These are phyloP conservation scores for Miniopterus natalensis DNA, from an alignment of 2,113 vertebrate genomes.

Conservation along the genomic window DNA sequence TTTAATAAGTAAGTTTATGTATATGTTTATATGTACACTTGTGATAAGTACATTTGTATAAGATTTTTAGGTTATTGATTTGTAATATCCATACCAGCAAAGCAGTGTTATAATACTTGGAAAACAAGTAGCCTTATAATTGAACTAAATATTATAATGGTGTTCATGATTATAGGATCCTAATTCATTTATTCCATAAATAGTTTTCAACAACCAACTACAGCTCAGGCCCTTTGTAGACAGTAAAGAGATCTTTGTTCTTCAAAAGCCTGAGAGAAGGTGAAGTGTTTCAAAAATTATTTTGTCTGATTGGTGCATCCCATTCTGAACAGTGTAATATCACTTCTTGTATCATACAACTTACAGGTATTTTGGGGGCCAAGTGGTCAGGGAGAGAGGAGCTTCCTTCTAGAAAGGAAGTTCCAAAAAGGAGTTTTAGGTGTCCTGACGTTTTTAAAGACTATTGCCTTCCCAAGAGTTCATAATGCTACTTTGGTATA, in stretches of 20 bases:
- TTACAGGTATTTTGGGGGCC: not conserved
- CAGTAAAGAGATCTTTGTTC: not conserved
- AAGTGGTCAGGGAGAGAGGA: not conserved
- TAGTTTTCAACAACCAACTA: not conserved
- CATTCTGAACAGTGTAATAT: not conserved
- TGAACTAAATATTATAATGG: constrained; percentile 28
- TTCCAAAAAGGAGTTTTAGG: not conserved
- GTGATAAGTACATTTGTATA: not conserved
- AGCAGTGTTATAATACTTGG: constrained; percentile 2
- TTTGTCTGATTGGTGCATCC: not conserved
- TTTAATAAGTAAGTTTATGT: constrained; percentile 28
- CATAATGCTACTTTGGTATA: not conserved
- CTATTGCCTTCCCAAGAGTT: not conserved
- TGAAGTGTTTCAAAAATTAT: not conserved
- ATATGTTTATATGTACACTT: not conserved
- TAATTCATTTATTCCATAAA: constrained; percentile 29
- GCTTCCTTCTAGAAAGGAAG: not conserved
- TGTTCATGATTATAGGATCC: constrained; percentile 6
- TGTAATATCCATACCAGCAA: not conserved
- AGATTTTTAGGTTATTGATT: constrained; percentile 49
- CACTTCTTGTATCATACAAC: not conserved
- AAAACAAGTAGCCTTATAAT: constrained; percentile 4
- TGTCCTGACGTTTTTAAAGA: not conserved
- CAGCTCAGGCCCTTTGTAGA: not conserved
- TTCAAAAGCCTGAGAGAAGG: constrained; percentile 9